phyloP scores from a whole-genome alignment of 2,888 invertebrate genomes.

The Calliopum simillimum region DNA sequence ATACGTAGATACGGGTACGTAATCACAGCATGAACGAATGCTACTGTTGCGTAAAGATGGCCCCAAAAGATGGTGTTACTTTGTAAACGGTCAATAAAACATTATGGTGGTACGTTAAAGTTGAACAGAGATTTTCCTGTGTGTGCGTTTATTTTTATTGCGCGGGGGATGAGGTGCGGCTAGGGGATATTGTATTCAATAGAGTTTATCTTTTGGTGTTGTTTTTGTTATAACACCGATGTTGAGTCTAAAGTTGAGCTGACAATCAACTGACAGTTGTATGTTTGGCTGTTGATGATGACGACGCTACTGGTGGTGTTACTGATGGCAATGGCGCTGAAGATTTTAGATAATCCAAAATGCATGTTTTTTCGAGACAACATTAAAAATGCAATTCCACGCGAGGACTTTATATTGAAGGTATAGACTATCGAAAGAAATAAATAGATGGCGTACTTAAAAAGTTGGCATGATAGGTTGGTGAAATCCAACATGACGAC shows the following conservation, averaged over 20 bases:
- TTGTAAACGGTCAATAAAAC: slow-evolving; percentile 44
- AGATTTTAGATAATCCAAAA: background rate
- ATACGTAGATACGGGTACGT: background rate
- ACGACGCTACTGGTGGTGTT: background rate
- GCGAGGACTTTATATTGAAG: too few species aligned
- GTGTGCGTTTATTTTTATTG: background rate
- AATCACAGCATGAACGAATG: slow-evolving; percentile 6
- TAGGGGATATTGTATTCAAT: too few species aligned
- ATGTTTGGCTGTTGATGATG: background rate
- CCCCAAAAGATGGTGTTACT: slow-evolving; percentile 15
- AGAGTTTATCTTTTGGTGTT: too few species aligned
- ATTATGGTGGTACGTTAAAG: slow-evolving; percentile 39
- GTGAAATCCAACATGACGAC: too few species aligned
- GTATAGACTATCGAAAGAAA: too few species aligned
- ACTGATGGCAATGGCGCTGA: background rate
- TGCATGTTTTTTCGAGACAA: slow-evolving; percentile 6
- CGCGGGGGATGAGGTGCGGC: too few species aligned
- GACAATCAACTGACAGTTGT: slow-evolving; percentile 7
- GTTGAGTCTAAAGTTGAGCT: background rate
- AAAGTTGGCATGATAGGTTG: too few species aligned
- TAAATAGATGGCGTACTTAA: too few species aligned
- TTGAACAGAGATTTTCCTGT: slow-evolving; percentile 11
- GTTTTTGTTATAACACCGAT: too few species aligned
- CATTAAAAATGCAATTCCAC: too few species aligned
- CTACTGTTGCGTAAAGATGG: background rate